Evolutionary conservation across 1,140 invertebrate species (phyloP).

Genomic region (Vanessa tameamea): DNA sequence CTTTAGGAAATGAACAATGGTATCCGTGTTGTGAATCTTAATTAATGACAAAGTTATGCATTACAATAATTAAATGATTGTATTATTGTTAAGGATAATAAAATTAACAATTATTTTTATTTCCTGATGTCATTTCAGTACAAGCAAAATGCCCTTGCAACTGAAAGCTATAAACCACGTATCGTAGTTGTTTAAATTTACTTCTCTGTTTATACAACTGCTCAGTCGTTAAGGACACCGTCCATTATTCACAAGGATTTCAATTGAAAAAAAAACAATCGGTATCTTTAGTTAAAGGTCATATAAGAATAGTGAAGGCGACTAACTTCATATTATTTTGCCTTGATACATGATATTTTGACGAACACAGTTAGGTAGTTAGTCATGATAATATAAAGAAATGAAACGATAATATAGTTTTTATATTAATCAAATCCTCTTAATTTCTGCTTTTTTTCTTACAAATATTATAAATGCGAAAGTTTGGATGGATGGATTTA

Average conservation of each 20-base stretch:
- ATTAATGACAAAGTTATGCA: constrained; percentile 13
- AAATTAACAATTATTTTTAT: constrained; percentile 9
- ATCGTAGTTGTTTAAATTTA: constrained; percentile 43
- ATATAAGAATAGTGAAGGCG: constrained; percentile 59
- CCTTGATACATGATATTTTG: constrained; percentile 59
- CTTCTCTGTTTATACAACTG: constrained; percentile 69
- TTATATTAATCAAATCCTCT: neutral
- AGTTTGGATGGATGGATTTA: neutral
- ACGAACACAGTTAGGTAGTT: constrained; percentile 41
- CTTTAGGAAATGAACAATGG: constrained; percentile 37
- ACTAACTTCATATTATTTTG: constrained; percentile 50
- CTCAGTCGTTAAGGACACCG: constrained; percentile 64
- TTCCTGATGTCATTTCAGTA: constrained; percentile 38
- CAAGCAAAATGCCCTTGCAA: constrained; percentile 32
- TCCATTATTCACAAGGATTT: constrained; percentile 76
- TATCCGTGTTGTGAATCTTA: constrained; percentile 34
- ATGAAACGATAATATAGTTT: neutral
- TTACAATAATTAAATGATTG: neutral
- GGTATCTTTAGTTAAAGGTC: constrained; percentile 67
- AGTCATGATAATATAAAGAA: constrained; percentile 17
- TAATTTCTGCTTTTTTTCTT: neutral
- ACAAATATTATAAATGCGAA: neutral
- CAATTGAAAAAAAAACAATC: constrained; percentile 66
- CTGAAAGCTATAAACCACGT: constrained; percentile 28
- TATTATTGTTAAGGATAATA: neutral